Conservation (phyloP, 2,113 vertebrate genomes). For the Miniopterus natalensis region DNA sequence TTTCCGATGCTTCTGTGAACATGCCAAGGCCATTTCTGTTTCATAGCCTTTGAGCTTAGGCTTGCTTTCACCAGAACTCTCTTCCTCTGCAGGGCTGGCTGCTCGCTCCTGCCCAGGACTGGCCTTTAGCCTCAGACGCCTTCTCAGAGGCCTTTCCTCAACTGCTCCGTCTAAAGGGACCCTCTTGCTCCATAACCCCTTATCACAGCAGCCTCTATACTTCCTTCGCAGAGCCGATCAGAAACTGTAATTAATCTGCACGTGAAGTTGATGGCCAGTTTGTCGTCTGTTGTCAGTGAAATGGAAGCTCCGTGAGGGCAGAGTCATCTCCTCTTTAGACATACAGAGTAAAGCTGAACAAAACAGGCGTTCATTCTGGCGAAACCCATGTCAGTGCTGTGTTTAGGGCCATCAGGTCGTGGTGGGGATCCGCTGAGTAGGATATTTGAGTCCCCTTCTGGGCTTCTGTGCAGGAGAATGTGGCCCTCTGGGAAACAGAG, state of each 20-base stretch:
- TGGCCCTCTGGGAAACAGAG: neutral
- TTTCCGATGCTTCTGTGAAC: neutral
- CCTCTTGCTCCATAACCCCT: neutral
- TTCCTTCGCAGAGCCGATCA: neutral
- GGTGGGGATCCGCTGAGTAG: neutral
- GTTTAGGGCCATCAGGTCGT: neutral
- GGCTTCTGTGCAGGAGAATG: neutral
- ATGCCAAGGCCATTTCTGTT: neutral
- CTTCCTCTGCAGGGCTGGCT: neutral
- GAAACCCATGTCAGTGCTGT: neutral
- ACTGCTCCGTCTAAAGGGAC: neutral
- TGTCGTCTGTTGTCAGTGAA: neutral
- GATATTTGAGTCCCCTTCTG: neutral
- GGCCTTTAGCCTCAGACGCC: neutral
- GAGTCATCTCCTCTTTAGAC: neutral
- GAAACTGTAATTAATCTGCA: neutral
- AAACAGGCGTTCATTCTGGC: neutral
- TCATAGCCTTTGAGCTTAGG: neutral
- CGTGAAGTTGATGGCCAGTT: neutral
- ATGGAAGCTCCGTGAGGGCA: neutral
- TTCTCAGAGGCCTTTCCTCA: neutral
- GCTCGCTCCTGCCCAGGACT: neutral
- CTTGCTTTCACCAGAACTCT: neutral
- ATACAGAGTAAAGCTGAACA: neutral
- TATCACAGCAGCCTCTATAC: neutral